phyloP scores from a whole-genome alignment of 92 coral and sea anemone species.

The Epizoanthus stellaris region DNA sequence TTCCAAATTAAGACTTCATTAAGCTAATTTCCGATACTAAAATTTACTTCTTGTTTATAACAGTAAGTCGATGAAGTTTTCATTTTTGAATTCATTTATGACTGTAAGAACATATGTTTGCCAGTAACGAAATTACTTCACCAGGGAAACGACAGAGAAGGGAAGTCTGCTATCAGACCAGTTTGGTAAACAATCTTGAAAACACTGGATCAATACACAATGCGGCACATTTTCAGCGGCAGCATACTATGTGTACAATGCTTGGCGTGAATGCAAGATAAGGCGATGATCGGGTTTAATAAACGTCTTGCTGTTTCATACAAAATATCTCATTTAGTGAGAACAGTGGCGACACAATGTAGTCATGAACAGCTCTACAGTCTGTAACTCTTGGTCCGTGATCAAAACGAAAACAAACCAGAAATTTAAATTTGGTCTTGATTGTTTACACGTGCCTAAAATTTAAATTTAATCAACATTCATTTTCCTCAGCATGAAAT shows the following conservation, averaged over 20 bases:
- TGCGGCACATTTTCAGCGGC: constrained; percentile 2
- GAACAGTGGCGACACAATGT: neutral
- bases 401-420: neutral
- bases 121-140: neutral
- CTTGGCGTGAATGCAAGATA: too few species aligned
- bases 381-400: neutral
- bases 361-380: neutral
- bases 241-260: constrained; percentile 7
- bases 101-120: neutral
- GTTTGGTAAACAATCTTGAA: neutral
- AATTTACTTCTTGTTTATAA: neutral
- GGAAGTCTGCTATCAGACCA: neutral
- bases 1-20: constrained; percentile 16
- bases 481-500: constrained; percentile 39
- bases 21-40: neutral
- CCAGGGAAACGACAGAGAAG: neutral
- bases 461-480: constrained; percentile 28
- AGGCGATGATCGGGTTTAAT: neutral
- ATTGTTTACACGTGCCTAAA: constrained; percentile 25
- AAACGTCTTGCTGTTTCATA: neutral
- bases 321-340: neutral
- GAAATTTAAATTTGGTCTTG: constrained; percentile 10
- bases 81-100: neutral
- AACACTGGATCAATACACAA: neutral
- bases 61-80: neutral